A percentile compares a stretch with the other conserved stretches of the same genome.
phyloP scores from a whole-genome alignment of 2,797 vertebrate genomes.

The Acipenser oxyrinchus region DNA sequence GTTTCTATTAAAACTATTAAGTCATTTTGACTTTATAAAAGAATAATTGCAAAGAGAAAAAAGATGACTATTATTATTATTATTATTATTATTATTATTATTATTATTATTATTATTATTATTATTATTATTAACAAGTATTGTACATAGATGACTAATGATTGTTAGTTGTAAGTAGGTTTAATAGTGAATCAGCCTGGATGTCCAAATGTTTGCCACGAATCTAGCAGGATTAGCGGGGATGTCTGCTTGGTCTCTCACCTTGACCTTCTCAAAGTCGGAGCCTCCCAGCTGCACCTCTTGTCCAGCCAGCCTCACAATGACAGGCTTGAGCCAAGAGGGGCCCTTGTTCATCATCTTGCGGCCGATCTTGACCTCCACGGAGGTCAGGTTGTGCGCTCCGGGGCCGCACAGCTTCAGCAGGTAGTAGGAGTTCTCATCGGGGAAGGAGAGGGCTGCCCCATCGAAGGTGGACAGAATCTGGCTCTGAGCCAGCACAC shows the following conservation, averaged over 20 bases:
- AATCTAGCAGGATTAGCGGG: no score
- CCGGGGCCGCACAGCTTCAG: conserved; percentile 73
- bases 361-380: conserved; percentile 90
- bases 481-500: conserved; percentile 73
- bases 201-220: no score
- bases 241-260: conserved; percentile 35
- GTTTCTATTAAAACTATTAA: neutral
- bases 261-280: conserved; percentile 79
- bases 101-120: no score
- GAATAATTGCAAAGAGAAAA: no score
- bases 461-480: conserved; percentile 83
- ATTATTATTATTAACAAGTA: no score
- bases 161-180: no score
- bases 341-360: conserved; percentile 69
- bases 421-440: conserved; percentile 87
- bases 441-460: conserved; percentile 61
- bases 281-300: conserved; percentile 85
- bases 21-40: no score
- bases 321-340: conserved; percentile 67
- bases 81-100: no score
- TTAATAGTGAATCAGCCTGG: no score
- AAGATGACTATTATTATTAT: no score
- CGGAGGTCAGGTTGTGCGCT: conserved; percentile 54
- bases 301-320: conserved; percentile 70
- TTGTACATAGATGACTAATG: no score